Evolutionary conservation across 2,797 vertebrate genomes (phyloP).

Genomic region (Macropus fuliginosus): DNA sequence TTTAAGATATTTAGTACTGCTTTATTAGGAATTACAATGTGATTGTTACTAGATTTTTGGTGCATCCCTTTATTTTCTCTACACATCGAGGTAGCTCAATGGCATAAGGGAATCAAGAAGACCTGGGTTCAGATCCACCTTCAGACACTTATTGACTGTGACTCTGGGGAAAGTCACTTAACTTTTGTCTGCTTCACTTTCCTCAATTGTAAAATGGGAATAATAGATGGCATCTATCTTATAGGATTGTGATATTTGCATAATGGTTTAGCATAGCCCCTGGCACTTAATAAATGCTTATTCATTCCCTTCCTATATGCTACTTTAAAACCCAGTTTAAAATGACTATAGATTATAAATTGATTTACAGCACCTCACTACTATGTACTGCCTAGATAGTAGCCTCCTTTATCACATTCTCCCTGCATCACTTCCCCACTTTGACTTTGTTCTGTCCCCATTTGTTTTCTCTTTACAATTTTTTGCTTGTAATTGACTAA

Average conservation of each 20-base stretch:
- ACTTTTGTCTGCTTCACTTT: background rate
- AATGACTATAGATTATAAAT: background rate
- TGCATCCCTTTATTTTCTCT: background rate
- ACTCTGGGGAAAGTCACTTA: background rate
- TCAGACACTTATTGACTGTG: background rate
- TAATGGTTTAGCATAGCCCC: background rate
- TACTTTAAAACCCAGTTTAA: background rate
- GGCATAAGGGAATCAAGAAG: background rate
- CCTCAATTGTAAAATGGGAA: background rate
- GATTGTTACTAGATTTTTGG: background rate
- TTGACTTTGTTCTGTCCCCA: background rate
- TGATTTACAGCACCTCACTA: background rate
- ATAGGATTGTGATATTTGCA: background rate
- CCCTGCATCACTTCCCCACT: background rate
- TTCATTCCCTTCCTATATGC: background rate
- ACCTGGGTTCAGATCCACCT: background rate
- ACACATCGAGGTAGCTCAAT: background rate
- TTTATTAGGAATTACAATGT: background rate
- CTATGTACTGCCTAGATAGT: background rate
- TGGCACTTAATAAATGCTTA: background rate
- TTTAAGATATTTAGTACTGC: background rate
- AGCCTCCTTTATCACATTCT: background rate
- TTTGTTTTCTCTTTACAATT: background rate
- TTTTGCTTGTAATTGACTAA: background rate
- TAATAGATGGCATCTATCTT: background rate